phyloP scores from a whole-genome alignment of 2,797 vertebrate genomes.

The Cossypha dichroa region DNA sequence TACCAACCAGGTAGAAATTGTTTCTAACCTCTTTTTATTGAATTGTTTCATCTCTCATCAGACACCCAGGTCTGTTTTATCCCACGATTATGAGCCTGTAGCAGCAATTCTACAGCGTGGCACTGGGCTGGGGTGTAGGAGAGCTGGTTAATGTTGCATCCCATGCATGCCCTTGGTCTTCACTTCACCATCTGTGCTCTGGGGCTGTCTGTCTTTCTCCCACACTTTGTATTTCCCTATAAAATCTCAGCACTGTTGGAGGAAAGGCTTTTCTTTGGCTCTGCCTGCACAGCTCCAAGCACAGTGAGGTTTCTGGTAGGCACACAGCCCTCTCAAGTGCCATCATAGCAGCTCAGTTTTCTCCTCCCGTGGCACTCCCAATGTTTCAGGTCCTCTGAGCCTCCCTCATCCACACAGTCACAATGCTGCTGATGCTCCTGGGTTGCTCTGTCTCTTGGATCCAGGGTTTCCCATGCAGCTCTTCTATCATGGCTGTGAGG shows the following conservation, averaged over 20 bases:
- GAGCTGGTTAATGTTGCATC: background rate
- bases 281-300: background rate
- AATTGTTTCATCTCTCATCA: background rate
- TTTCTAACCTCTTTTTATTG: background rate
- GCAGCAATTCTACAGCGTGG: rapidly evolving
- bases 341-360: background rate
- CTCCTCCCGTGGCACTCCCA: background rate
- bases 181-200: background rate
- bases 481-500: background rate
- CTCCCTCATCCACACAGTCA: background rate
- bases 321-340: rapidly evolving
- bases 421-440: rapidly evolving
- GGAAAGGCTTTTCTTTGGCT: background rate
- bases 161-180: background rate
- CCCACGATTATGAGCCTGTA: rapidly evolving
- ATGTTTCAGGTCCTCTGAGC: rapidly evolving
- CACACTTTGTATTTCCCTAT: background rate
- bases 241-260: background rate
- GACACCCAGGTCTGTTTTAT: background rate
- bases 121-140: background rate
- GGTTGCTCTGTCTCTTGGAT: background rate
- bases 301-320: background rate
- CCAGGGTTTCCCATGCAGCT: background rate
- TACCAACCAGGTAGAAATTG: background rate
- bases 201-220: background rate